Percentiles rank a stretch among this genome's conserved stretches.
phyloP scores from a whole-genome alignment of 2,797 vertebrate genomes.

The Catharus ustulatus region DNA sequence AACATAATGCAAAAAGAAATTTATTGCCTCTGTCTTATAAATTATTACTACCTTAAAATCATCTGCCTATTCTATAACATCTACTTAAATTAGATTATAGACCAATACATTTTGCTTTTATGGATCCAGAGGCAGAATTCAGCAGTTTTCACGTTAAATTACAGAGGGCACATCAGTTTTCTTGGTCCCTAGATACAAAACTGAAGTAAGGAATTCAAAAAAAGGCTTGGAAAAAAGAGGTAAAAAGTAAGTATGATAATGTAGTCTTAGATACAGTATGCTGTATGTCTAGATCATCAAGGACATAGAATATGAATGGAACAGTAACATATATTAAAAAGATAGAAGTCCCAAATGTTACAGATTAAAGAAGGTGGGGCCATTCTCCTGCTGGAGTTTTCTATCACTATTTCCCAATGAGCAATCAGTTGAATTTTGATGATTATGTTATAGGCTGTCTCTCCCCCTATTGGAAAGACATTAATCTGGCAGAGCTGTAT shows the following conservation, averaged over 20 bases:
- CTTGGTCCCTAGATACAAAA: neutral
- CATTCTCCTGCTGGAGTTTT: slow-evolving; percentile 40
- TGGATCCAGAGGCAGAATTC: neutral
- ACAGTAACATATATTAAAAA: slow-evolving; percentile 62
- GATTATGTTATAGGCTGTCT: neutral
- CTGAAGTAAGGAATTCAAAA: slow-evolving; percentile 21
- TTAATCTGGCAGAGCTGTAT: neutral
- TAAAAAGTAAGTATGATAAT: slow-evolving; percentile 2
- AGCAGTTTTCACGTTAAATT: neutral
- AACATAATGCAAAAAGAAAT: neutral
- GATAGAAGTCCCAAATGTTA: slow-evolving; percentile 27
- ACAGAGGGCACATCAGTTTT: neutral
- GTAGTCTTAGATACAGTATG: slow-evolving; percentile 34
- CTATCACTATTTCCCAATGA: neutral
- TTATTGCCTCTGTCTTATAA: slow-evolving; percentile 33
- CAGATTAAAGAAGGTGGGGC: slow-evolving; percentile 45
- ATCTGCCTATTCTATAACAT: neutral
- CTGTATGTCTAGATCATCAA: slow-evolving; percentile 48
- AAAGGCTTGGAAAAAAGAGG: neutral
- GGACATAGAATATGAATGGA: slow-evolving; percentile 62
- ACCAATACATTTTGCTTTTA: neutral
- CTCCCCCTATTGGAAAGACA: neutral
- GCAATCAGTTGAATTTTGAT: slow-evolving; percentile 37
- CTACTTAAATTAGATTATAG: neutral
- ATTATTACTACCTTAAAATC: slow-evolving; percentile 24